phyloP scores from a whole-genome alignment of 2,888 invertebrate genomes.

The Brenthis ino region DNA sequence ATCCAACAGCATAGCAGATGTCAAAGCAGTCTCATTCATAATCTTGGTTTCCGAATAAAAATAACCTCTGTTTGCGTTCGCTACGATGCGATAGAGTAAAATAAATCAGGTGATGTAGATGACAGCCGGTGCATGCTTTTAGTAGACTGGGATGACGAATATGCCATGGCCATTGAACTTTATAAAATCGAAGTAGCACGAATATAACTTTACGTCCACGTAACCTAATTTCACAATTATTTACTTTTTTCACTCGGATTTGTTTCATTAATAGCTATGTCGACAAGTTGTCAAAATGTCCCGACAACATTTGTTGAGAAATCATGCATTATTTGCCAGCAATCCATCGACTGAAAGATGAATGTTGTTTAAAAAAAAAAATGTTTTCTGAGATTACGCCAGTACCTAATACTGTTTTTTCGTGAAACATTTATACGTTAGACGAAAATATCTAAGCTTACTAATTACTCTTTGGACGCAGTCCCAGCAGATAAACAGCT shows the following conservation, averaged over 20 bases:
- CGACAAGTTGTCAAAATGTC: slow-evolving; percentile 34
- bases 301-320: slow-evolving; percentile 20
- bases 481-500: slow-evolving; percentile 81
- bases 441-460: slow-evolving; percentile 70
- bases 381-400: not conserved
- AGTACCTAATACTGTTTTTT: slow-evolving; percentile 38
- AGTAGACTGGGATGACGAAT: slow-evolving; percentile 67
- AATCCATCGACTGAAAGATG: slow-evolving; percentile 20
- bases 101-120: slow-evolving; percentile 69
- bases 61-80: slow-evolving; percentile 59
- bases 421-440: slow-evolving; percentile 50
- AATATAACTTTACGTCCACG: not conserved
- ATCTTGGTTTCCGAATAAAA: slow-evolving; percentile 60
- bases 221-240: slow-evolving; percentile 17
- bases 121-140: slow-evolving; percentile 44
- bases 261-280: slow-evolving; percentile 33
- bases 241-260: slow-evolving; percentile 16
- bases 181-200: slow-evolving; percentile 20
- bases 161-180: slow-evolving; percentile 47
- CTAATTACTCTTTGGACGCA: slow-evolving; percentile 80
- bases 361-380: slow-evolving; percentile 16
- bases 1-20: slow-evolving; percentile 41
- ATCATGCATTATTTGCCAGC: slow-evolving; percentile 21
- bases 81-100: slow-evolving; percentile 62
- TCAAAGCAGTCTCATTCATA: slow-evolving; percentile 66